phyloP scores from a whole-genome alignment of 2,797 vertebrate species.

The Enoplosus armatus region DNA sequence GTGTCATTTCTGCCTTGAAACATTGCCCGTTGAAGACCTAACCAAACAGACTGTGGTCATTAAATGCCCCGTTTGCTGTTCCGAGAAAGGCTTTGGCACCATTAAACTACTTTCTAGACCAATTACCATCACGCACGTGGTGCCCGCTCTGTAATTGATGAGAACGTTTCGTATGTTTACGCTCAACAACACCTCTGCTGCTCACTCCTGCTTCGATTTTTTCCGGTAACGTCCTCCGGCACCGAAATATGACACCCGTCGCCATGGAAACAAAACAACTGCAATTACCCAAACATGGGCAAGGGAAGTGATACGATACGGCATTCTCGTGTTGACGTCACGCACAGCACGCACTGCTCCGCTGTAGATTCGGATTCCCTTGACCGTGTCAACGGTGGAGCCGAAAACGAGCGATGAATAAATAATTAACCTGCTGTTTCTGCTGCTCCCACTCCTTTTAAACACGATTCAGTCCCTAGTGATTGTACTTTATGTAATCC shows the following conservation, averaged over 20 bases:
- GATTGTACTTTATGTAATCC: conserved; percentile 55
- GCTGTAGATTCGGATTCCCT: conserved; percentile 81
- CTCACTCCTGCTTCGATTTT: conserved; percentile 41
- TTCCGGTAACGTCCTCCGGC: conserved; percentile 69
- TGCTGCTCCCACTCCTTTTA: conserved; percentile 60
- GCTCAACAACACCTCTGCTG: not conserved
- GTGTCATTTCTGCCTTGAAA: not conserved
- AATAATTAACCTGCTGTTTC: conserved; percentile 70
- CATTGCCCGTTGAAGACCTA: not conserved
- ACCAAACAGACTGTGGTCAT: conserved; percentile 2
- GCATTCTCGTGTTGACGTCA: conserved; percentile 80
- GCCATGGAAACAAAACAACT: conserved; percentile 84
- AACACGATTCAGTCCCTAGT: conserved; percentile 25
- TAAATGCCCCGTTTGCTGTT: conserved; percentile 11
- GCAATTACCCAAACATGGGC: conserved; percentile 88
- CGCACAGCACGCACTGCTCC: conserved; percentile 69
- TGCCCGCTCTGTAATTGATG: conserved; percentile 17
- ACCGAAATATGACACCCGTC: conserved; percentile 71
- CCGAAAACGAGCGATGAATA: conserved; percentile 67
- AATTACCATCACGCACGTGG: conserved; percentile 36
- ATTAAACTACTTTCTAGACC: not conserved
- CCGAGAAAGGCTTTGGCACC: conserved; percentile 21
- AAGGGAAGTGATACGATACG: conserved; percentile 77
- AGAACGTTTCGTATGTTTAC: conserved; percentile 26
- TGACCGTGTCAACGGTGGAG: conserved; percentile 63